phyloP scores from a whole-genome alignment of 1,140 invertebrate genomes.

The Phenacoccus solenopsis region DNA sequence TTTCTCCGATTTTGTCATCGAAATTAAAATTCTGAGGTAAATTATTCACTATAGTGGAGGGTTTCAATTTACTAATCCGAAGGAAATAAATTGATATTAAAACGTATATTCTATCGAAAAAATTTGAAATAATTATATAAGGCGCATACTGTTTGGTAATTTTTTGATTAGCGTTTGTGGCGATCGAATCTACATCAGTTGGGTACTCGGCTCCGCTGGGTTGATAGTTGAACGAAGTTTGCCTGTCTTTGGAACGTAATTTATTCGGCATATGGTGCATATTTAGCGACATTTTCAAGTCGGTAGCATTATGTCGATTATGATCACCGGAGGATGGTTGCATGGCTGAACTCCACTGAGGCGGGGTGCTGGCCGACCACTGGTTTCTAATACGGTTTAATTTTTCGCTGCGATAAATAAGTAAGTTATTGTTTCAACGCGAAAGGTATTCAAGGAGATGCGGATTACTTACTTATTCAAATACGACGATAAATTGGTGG shows the following conservation, averaged over 20 bases:
- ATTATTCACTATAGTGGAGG: background rate
- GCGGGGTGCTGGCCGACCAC: background rate
- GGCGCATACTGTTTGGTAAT: background rate
- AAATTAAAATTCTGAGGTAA: background rate
- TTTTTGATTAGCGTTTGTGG: background rate
- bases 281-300: background rate
- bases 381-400: background rate
- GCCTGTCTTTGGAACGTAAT: background rate
- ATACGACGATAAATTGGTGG: background rate
- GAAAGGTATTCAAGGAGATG: background rate
- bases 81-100: background rate
- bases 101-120: background rate
- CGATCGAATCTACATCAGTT: background rate
- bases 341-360: background rate
- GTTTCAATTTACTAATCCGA: background rate
- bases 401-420: background rate
- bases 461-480: background rate
- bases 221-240: conserved; percentile 6
- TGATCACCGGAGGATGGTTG: background rate
- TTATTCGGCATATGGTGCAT: background rate
- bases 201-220: background rate
- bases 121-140: background rate
- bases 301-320: background rate
- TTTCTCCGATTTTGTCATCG: background rate
- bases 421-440: background rate